Percentiles rank a stretch among this genome's conserved stretches.
Evolutionary conservation across 1,140 invertebrate species (phyloP).

Genomic region (Drosophila miranda): DNA sequence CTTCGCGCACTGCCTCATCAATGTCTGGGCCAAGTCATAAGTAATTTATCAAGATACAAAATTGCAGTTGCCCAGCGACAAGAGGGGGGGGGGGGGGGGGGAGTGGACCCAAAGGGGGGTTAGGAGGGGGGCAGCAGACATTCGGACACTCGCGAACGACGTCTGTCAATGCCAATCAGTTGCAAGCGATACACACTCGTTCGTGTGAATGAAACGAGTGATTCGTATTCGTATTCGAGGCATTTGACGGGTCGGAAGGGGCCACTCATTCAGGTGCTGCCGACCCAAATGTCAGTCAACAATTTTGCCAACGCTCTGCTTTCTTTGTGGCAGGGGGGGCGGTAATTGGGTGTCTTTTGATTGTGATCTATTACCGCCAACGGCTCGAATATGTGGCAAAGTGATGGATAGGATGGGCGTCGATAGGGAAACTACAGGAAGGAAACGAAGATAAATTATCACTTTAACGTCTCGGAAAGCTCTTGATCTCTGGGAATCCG

Average conservation of each 20-base stretch:
- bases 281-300: conserved; percentile 27
- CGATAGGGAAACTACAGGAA: too few relatives aligned
- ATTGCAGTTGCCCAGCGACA: conserved; percentile 62
- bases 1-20: conserved; percentile 34
- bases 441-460: too few relatives aligned
- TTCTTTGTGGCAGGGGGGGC: conserved; percentile 1
- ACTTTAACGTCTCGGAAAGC: too few relatives aligned
- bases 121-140: too few relatives aligned
- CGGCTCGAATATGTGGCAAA: too few relatives aligned
- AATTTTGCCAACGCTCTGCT: conserved; percentile 10
- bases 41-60: conserved; percentile 77
- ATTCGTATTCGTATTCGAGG: conserved; percentile 26
- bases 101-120: neutral
- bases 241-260: conserved; percentile 36
- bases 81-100: too few relatives aligned
- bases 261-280: conserved; percentile 42
- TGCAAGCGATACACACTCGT: conserved; percentile 44
- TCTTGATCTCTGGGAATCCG: too few relatives aligned
- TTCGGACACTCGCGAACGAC: conserved; percentile 18
- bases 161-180: conserved; percentile 77
- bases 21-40: conserved; percentile 64
- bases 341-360: conserved; percentile 40
- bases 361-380: conserved; percentile 28
- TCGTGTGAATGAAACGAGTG: conserved; percentile 65
- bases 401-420: too few relatives aligned